phyloP scores from a whole-genome alignment of 2,797 vertebrate species.

The Paratrypauchen microcephalus region DNA sequence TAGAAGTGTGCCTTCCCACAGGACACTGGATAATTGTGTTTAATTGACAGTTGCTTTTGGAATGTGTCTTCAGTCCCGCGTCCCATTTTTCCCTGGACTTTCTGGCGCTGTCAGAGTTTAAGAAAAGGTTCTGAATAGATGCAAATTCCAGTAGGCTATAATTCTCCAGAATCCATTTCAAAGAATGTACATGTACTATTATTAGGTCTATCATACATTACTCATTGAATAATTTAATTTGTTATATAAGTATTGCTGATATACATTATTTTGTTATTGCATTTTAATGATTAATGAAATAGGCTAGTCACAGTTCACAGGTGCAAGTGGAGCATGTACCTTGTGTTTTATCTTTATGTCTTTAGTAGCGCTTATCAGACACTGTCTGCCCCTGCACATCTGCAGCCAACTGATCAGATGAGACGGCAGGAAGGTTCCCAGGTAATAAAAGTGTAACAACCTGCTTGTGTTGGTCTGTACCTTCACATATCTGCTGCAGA shows the following conservation, averaged over 20 bases:
- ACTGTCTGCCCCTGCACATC: slow-evolving; percentile 21
- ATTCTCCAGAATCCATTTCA: neutral
- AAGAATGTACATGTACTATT: neutral
- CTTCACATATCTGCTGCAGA: slow-evolving; percentile 31
- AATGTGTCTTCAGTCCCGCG: slow-evolving; percentile 26
- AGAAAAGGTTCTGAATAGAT: neutral
- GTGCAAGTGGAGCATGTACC: slow-evolving; percentile 1
- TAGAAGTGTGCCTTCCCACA: slow-evolving; percentile 83
- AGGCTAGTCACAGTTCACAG: neutral
- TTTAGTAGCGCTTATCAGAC: slow-evolving; percentile 36
- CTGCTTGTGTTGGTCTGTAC: slow-evolving; percentile 53
- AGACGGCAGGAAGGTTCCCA: slow-evolving; percentile 57
- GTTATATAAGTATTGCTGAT: neutral
- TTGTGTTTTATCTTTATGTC: slow-evolving; percentile 38
- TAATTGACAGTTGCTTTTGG: slow-evolving; percentile 62
- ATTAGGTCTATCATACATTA: neutral
- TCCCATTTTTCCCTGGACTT: slow-evolving; percentile 2
- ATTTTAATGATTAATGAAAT: neutral
- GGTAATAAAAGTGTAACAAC: slow-evolving; percentile 68
- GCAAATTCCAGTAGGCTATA: neutral
- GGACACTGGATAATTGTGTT: slow-evolving; percentile 60
- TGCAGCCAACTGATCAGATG: slow-evolving; percentile 52
- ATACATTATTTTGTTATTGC: neutral
- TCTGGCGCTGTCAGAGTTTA: slow-evolving; percentile 1
- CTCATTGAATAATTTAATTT: neutral